Percentiles rank a stretch among this genome's conserved stretches.
phyloP scores from a whole-genome alignment of 2,888 invertebrate genomes.

The Tetrapedia diversipes region DNA sequence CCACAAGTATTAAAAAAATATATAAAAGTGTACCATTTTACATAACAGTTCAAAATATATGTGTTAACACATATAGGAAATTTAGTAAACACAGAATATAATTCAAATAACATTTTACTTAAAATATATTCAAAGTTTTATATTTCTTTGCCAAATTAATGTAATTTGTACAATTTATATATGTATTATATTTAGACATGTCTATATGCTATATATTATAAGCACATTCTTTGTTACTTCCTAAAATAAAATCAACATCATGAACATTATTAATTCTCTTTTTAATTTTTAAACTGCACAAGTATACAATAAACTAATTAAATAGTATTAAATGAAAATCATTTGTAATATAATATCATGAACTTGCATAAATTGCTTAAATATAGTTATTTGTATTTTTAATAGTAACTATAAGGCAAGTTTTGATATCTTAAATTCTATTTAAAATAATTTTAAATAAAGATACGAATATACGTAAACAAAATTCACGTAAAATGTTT shows the following conservation, averaged over 20 bases:
- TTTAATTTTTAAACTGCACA: neutral
- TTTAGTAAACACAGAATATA: neutral
- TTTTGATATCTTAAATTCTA: neutral
- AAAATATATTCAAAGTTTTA: neutral
- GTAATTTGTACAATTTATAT: neutral
- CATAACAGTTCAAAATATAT: neutral
- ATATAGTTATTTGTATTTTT: neutral
- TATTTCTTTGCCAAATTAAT: neutral
- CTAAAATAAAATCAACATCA: constrained; percentile 6
- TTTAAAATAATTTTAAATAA: neutral
- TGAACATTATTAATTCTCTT: neutral
- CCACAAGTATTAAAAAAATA: too few relatives aligned
- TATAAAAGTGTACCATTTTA: neutral
- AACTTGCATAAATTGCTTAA: neutral
- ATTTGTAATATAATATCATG: neutral
- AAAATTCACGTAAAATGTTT: neutral
- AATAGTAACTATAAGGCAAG: neutral
- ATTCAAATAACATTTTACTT: neutral
- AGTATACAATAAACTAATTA: neutral
- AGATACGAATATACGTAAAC: neutral
- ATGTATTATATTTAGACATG: neutral
- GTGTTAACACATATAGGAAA: neutral
- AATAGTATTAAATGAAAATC: neutral
- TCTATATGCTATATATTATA: neutral
- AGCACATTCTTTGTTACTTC: neutral